Base-by-base conservation (phyloP, 2,888 invertebrate species). In the Cancer borealis region DNA sequence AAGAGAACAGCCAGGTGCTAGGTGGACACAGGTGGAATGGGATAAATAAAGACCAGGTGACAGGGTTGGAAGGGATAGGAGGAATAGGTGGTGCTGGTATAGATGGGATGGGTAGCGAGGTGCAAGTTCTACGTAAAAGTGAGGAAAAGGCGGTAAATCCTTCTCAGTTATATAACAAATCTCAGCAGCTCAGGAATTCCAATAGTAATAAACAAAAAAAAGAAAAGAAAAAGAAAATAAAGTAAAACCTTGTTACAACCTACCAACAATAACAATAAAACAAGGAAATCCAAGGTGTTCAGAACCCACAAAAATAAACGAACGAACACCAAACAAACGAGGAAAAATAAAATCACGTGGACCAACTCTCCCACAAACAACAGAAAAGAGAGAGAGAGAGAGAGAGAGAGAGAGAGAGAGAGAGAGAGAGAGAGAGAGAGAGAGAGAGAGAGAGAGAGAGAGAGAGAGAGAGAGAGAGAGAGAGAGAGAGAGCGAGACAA, bases 361-460 rank as follows among this genome's bases (percentile, higher is more conserved):
- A 54, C 54, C 12, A 12, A 1, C 10, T 54, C 12, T 54, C 17
- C 54, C 54, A 54, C 54, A 54, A 54, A 54, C 54, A 54, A 66
- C n/a, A 66, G 66, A 66, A n/a, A 66, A 30, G 17, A 87, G 12
- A 47, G 47, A n/a, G 14, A 47, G 2, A 14, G n/a, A 17, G 0
- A 14, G 46, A 3, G 17, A 8, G 10, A 14, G 14, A 46, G 21
- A 26, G 88, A 87, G 66, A 66, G 66, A 66, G 66, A 66, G 66
- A 66, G 66, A 66, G 66, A 66, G 66, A 66, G 66, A 66, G 66
- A 66, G 66, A 66, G 66, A 66, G 66, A 66, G 66, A 66, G 66
- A 66, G 66, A 66, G 66, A 66, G 66, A 66, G 66, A 66, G 66
- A 66, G 66, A 66, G 66, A 66, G 17, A 66, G 21, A 21, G 14